Base-by-base conservation (phyloP, 2,888 invertebrate species). In the Aleiodes leptofemur region DNA sequence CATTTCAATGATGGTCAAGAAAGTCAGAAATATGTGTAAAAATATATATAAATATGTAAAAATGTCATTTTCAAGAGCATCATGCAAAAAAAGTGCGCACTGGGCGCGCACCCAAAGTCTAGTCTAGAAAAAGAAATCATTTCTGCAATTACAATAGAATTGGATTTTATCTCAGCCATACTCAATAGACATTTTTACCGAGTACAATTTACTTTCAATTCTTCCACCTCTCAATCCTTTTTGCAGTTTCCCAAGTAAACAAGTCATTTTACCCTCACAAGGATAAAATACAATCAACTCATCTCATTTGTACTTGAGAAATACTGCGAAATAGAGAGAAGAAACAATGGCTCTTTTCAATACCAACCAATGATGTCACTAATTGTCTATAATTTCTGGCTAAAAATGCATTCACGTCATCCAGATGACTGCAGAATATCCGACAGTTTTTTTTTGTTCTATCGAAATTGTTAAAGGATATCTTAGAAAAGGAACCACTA, bases 181-280 rank as follows among this genome's bases (percentile, higher is more conserved):
- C 8, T 43, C 43, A 43, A 43, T 43, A 9, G 43, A 43, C 51
- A 51, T 51, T 31, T 16, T 9, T 6, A 31, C 23, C 2, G 50
- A 53, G 48, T 68, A 50, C 50, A 68, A 68, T 68, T 50, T 14
- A 68, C 68, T 68, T 68, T 68, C 68, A 51, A 68, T 68, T 51
- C 29, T 51, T 51, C 51, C 31, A 51, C 51, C 51, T 68, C 68
- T 31, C 51, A 68, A 14, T 50, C 68, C n/a, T n/a, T 23, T 23
- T 68, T 68, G 68, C 29, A 68, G 51, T 68, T 68, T 68, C 51
- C 31, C 31, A 51, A n/a, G 51, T 5, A 23, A 50, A 13, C 48
- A 29, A 68, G 51, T 68, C 51, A 68, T 68, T 50, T 64, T 16
- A 48, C 68, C 68, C 51, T 68, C 68, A 51, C 51, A 48, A 64